Percentiles rank a stretch among this genome's conserved stretches.
Evolutionary conservation across 2,797 vertebrate species (phyloP).

Genomic region (Margarornis squamiger): DNA sequence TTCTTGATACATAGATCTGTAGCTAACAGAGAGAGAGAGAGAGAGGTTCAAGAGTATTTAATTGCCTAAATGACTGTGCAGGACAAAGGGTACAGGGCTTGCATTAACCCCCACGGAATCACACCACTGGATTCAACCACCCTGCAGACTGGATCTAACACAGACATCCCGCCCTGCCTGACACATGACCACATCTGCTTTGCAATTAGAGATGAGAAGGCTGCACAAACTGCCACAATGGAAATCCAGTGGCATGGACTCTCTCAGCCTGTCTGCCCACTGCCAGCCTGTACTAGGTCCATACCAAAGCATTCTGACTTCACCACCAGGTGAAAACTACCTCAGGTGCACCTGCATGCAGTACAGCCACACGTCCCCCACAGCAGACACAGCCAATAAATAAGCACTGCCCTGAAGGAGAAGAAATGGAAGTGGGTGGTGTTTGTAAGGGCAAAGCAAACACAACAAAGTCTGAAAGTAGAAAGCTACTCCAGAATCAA

Average conservation of each 20-base stretch:
- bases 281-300: not conserved
- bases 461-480: not conserved
- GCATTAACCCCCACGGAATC: not conserved
- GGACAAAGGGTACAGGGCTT: not conserved
- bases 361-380: not conserved
- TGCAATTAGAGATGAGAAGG: not conserved
- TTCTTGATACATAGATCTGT: not conserved
- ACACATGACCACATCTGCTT: not conserved
- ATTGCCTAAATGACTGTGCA: not conserved
- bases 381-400: not conserved
- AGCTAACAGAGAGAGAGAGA: not conserved
- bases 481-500: not conserved
- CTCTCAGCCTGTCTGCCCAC: not conserved
- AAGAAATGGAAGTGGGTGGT: not conserved
- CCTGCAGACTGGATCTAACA: not conserved
- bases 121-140: not conserved
- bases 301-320: accelerated
- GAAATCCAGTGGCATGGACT: not conserved
- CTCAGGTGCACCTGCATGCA: not conserved
- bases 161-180: not conserved
- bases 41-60: accelerated
- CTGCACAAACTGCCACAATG: not conserved
- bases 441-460: not conserved
- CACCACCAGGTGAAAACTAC: not conserved
- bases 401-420: not conserved